Evolutionary conservation across 2,888 invertebrate genomes (phyloP).

Genomic region (Palloptera scutellata): DNA sequence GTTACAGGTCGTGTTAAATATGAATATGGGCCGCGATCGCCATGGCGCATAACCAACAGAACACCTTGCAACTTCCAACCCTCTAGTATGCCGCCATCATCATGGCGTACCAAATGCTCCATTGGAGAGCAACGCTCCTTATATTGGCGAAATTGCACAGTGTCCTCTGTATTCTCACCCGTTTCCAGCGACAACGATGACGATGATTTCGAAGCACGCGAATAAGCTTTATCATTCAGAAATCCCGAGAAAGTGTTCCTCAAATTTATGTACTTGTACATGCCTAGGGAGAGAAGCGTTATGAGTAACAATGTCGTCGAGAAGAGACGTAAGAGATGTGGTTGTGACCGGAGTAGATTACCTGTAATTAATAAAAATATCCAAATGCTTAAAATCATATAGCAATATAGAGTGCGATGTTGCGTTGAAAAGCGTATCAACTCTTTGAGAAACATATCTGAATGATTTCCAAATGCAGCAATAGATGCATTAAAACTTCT

Average conservation of each 20-base stretch:
- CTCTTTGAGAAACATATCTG: constrained; percentile 65
- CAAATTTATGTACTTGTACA: constrained; percentile 79
- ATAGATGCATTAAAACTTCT: constrained; percentile 1
- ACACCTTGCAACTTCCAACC: constrained; percentile 66
- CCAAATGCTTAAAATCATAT: constrained; percentile 82
- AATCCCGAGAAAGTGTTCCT: constrained; percentile 50
- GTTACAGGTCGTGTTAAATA: constrained; percentile 78
- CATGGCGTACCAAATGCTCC: constrained; percentile 72
- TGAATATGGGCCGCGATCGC: constrained; percentile 87
- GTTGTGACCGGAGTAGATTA: constrained; percentile 56
- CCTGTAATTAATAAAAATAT: constrained; percentile 81
- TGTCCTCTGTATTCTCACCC: constrained; percentile 1
- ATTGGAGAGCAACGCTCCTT: constrained; percentile 77
- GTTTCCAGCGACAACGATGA: background rate
- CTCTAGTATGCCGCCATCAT: constrained; percentile 71
- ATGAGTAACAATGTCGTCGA: background rate
- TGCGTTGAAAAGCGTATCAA: constrained; percentile 72
- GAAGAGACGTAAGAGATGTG: background rate
- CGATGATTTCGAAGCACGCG: constrained; percentile 13
- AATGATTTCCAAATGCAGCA: background rate
- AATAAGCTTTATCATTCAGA: constrained; percentile 45
- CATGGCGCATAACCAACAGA: constrained; percentile 83
- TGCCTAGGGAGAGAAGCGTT: constrained; percentile 65
- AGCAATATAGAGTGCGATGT: constrained; percentile 82
- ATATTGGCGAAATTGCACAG: constrained; percentile 73